A percentile compares a stretch with the other conserved stretches of the same genome.
These are phyloP conservation scores for Daphoenositta chrysoptera DNA, from an alignment of 2,113 vertebrate genomes.

Conservation along the genomic window DNA sequence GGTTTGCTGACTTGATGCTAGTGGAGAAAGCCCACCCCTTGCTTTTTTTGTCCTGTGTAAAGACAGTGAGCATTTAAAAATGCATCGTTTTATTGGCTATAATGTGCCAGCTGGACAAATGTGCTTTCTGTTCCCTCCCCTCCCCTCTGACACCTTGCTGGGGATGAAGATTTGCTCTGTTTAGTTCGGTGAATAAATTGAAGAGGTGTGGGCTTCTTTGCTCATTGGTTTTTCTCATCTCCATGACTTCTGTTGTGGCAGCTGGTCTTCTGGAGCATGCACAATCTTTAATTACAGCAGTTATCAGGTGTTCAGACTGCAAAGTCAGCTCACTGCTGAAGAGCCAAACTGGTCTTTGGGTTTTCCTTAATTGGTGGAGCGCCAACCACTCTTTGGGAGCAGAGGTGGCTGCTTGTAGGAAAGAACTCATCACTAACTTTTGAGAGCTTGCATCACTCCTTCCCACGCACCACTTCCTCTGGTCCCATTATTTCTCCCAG, in stretches of 20 bases:
- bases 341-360: not conserved
- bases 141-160: not conserved
- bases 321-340: not conserved
- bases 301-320: not conserved
- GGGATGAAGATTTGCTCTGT: not conserved
- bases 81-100: not conserved
- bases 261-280: not conserved
- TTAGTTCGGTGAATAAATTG: not conserved
- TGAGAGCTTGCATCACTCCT: not conserved
- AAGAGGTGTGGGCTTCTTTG: not conserved
- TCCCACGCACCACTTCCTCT: not conserved
- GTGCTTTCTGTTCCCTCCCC: not conserved
- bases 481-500: not conserved
- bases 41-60: not conserved
- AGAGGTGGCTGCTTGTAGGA: not conserved
- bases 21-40: not conserved
- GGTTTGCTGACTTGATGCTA: not conserved
- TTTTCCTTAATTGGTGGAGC: not conserved
- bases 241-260: not conserved
- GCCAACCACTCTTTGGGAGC: not conserved
- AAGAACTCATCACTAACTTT: not conserved
- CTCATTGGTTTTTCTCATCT: not conserved
- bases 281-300: not conserved
- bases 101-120: not conserved
- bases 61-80: not conserved